Base-by-base conservation (phyloP, 2,888 invertebrate species). In the Selenia dentaria region DNA sequence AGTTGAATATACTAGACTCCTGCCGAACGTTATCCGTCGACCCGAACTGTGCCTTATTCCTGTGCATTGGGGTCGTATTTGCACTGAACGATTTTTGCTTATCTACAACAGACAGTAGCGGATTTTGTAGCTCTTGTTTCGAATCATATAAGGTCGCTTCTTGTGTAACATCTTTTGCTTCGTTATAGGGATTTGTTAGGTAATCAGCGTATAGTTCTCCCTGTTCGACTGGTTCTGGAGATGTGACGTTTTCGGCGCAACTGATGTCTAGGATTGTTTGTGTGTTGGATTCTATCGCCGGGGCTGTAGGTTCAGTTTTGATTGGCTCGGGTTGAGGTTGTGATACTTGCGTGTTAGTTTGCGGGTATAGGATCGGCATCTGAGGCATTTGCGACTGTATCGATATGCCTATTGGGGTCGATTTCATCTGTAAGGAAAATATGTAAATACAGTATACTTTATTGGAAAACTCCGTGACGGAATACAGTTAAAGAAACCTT, bases 401-500 rank as follows among this genome's bases (percentile, higher is more conserved):
- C 22, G 89, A 78, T 65, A 90, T 82, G 10, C 92, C 92, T 38
- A 94, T 93, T 0, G 93, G 93, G 12, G 94, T 93, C 8, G 93
- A 93, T 47, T 93, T 92, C 92, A 93, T 92, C 93, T 94, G 88
- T 0, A 86, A 85, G 44, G 9, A 1, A 31, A n/a, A n/a, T n/a
- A n/a, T n/a, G n/a, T n/a, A n/a, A n/a, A n/a, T n/a, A n/a, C n/a
- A n/a, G n/a, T n/a, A n/a, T n/a, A n/a, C n/a, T n/a, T n/a, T n/a
- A n/a, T n/a, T n/a, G n/a, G n/a, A n/a, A n/a, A n/a, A n/a, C n/a
- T n/a, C n/a, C n/a, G n/a, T n/a, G n/a, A n/a, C n/a, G n/a, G n/a
- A n/a, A n/a, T n/a, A n/a, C n/a, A n/a, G n/a, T n/a, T n/a, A n/a
- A n/a, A n/a, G n/a, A n/a, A n/a, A n/a, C n/a, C n/a, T n/a, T n/a